These are phyloP conservation scores for Ctenopoma kingsleyae DNA, from an alignment of 2,797 vertebrate species.

Conservation along the genomic window DNA sequence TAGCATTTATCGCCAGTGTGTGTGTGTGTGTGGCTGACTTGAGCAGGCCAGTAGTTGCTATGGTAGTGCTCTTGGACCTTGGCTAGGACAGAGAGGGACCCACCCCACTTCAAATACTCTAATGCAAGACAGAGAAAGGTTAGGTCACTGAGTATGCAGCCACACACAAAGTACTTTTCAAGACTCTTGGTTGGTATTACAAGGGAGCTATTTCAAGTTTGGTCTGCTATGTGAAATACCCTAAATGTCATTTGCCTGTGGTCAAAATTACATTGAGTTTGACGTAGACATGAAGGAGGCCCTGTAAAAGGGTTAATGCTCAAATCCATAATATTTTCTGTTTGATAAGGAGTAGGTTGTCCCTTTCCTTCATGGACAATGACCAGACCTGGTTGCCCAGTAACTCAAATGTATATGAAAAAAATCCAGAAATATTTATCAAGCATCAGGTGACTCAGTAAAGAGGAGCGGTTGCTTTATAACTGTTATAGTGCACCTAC, in stretches of 20 bases:
- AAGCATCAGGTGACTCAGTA: conserved; percentile 46
- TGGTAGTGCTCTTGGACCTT: conserved; percentile 76
- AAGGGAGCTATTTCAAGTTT: background rate
- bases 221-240: conserved; percentile 1
- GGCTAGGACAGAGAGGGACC: conserved; percentile 56
- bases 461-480: conserved; percentile 16
- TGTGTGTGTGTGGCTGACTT: conserved; percentile 35
- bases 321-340: conserved; percentile 7
- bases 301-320: background rate
- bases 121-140: conserved; percentile 58
- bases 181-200: conserved; percentile 7
- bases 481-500: conserved; percentile 1
- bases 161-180: conserved; percentile 6
- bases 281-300: background rate
- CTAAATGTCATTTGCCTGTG: conserved; percentile 5
- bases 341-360: conserved; percentile 19
- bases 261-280: conserved; percentile 4
- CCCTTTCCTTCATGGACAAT: conserved; percentile 46
- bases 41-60: conserved; percentile 72
- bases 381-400: conserved; percentile 49
- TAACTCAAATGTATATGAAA: conserved; percentile 63
- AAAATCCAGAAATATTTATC: conserved; percentile 80
- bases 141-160: conserved; percentile 48
- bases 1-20: conserved; percentile 42
- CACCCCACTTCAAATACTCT: conserved; percentile 63